Evolutionary conservation across 2,113 vertebrate species (phyloP).

Genomic region (Poeciliopsis occidentalis): DNA sequence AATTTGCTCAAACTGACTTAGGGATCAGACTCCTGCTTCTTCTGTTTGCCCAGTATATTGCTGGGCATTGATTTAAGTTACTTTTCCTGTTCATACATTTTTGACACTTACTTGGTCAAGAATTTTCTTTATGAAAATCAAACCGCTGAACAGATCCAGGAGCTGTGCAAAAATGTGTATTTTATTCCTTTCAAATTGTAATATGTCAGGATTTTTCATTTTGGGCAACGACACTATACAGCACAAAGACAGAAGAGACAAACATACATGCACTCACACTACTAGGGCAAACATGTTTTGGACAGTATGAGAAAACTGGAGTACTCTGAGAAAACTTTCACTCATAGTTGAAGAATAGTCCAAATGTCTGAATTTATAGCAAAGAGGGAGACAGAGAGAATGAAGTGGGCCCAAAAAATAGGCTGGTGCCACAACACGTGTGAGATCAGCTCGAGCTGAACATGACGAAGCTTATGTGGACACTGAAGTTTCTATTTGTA

Average conservation of each 20-base stretch:
- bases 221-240: too few relatives aligned
- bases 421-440: background rate
- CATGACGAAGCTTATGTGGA: background rate
- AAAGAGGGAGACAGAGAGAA: too few relatives aligned
- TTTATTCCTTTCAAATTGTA: too few relatives aligned
- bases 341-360: too few relatives aligned
- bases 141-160: too few relatives aligned
- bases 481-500: too few relatives aligned
- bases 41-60: background rate
- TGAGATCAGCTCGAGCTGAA: background rate
- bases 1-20: background rate
- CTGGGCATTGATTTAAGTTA: background rate
- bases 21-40: background rate
- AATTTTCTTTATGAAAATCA: too few relatives aligned
- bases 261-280: background rate
- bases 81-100: background rate
- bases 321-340: too few relatives aligned
- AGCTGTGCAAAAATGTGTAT: too few relatives aligned
- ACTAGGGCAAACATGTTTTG: background rate
- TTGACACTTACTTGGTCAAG: background rate
- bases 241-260: too few relatives aligned
- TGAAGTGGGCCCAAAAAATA: background rate
- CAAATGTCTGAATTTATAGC: too few relatives aligned
- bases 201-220: too few relatives aligned
- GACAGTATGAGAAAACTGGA: background rate